Percentiles rank a stretch among this genome's conserved stretches.
Conservation (phyloP, 64 coral and sea anemone species). For the Stylophora pistillata region DNA sequence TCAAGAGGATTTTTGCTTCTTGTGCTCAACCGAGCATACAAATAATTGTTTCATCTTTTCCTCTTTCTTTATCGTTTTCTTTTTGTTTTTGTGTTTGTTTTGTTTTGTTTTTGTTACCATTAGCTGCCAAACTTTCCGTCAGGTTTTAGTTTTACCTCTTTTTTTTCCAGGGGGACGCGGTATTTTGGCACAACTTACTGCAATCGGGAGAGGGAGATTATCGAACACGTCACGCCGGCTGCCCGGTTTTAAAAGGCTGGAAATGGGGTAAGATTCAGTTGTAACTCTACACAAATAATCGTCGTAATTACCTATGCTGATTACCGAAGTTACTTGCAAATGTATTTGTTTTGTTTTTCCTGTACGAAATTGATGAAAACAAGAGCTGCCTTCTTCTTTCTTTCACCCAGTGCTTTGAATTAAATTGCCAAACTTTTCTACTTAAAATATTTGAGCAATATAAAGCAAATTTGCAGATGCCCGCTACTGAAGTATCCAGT, state of each 20-base stretch:
- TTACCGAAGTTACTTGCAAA: background rate
- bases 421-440: too few relatives aligned
- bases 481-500: too few relatives aligned
- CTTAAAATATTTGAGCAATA: too few relatives aligned
- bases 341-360: too few relatives aligned
- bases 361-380: background rate
- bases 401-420: background rate
- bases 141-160: background rate
- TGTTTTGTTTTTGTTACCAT: background rate
- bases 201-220: slow-evolving; percentile 93
- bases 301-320: background rate
- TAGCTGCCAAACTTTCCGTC: background rate
- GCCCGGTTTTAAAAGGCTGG: slow-evolving; percentile 87
- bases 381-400: background rate
- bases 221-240: slow-evolving; percentile 94
- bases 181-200: slow-evolving; percentile 94
- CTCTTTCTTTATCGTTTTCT: too few relatives aligned
- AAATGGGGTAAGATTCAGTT: slow-evolving; percentile 81
- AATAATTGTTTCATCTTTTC: too few relatives aligned
- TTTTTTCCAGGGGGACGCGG: slow-evolving; percentile 77
- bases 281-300: background rate
- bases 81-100: background rate
- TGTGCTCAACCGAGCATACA: too few relatives aligned
- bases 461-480: too few relatives aligned
- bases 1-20: too few relatives aligned